Evolutionary conservation across 2,113 vertebrate genomes (phyloP), one percentile per base, ranked within the genome.

Genomic region (Bombycilla garrulus): DNA sequence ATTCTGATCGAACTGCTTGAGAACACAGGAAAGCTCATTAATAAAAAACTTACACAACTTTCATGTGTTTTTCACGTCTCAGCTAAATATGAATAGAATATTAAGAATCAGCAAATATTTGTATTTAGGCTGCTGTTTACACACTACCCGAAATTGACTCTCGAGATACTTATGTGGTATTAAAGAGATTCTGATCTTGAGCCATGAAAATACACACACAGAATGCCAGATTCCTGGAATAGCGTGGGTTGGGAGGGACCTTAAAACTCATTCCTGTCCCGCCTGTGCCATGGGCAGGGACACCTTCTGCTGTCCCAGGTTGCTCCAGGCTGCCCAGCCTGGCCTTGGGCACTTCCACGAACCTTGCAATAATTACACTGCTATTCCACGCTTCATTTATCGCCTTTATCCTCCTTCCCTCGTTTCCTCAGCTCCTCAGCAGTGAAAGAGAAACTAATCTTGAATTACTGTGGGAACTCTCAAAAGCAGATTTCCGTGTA

Each of bases 51-150:
- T 38, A 22, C 3, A 67, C 16, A 81, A 66, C 56, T 91, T 83
- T 8, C 33, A 73, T 0, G 0, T 36, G 33, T 29, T 94, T 87
- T 93, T 58, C 20, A 74, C 64, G 90, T 84, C 64, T 73, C 24
- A 23, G 72, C 73, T 78, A 77, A 92, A 88, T 53, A 87, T 26
- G 5, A 76, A 76, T 10, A 76, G 12, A 73, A 66, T 65, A 82
- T 62, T 70, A 86, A 62, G 57, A 78, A n/a, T 78, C 38, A 60
- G 35, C 57, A 93, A 90, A 86, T 86, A 93, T 72, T 92, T 88
- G 50, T 86, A 48, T 80, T 90, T 77, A 70, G 87, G 54, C 83
- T 22, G 47, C 33, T 88, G 91, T 57, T 95, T 77, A 92, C 72
- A 73, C 8, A 50, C 13, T 65, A 83, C 23, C 38, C 69, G 42